Evolutionary conservation across 2,797 vertebrate genomes (phyloP).

Genomic region (Microctenopoma stevenorrisi): DNA sequence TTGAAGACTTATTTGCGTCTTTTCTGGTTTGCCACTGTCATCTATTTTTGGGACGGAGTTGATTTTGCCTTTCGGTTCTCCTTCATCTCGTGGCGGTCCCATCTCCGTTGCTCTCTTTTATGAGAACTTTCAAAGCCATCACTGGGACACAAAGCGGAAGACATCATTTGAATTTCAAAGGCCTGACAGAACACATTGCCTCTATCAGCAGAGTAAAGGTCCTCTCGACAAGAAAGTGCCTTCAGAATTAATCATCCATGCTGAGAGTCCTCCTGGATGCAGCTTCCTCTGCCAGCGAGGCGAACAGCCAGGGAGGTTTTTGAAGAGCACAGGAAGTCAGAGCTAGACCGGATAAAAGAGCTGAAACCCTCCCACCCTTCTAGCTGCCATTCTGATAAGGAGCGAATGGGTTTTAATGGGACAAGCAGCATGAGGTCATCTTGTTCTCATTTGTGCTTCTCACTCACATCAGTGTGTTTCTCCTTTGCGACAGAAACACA

Average conservation of each 20-base stretch:
- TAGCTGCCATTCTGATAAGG: conserved; percentile 22
- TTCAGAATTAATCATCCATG: conserved; percentile 71
- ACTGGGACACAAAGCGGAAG: conserved; percentile 67
- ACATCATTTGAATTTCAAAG: conserved; percentile 82
- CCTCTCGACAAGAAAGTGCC: conserved; percentile 67
- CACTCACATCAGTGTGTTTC: conserved; percentile 38
- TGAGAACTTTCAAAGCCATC: conserved; percentile 71
- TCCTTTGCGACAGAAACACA: conserved; percentile 34
- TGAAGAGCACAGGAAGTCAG: conserved; percentile 19
- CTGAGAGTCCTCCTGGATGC: conserved; percentile 53
- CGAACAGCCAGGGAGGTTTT: conserved; percentile 27
- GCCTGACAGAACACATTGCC: conserved; percentile 66
- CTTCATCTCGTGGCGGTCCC: conserved; percentile 40
- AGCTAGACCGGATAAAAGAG: conserved; percentile 29
- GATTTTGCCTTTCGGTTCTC: conserved; percentile 62
- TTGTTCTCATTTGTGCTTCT: conserved; percentile 44
- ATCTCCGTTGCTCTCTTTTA: conserved; percentile 62
- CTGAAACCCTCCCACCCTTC: conserved; percentile 15
- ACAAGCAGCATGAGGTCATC: conserved; percentile 48
- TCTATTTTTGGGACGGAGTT: conserved; percentile 67
- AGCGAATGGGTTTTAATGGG: conserved; percentile 41
- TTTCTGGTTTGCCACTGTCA: conserved; percentile 43
- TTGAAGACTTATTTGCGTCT: conserved; percentile 62
- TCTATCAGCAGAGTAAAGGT: conserved; percentile 65
- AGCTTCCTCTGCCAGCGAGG: conserved; percentile 36